phyloP scores from a whole-genome alignment of 2,113 vertebrate genomes.

The Aix galericulata region DNA sequence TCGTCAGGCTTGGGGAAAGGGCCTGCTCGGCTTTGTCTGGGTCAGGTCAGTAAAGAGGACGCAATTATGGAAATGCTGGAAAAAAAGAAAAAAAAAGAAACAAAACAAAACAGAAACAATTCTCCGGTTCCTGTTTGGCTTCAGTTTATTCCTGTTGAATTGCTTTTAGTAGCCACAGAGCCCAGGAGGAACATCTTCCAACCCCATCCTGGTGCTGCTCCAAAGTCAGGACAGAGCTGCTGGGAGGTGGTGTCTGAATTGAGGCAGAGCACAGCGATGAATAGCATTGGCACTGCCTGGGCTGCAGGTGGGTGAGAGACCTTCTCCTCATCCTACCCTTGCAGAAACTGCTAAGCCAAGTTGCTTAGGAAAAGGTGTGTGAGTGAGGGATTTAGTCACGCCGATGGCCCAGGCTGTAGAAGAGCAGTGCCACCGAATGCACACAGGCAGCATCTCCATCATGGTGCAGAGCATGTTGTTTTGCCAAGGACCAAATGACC shows the following conservation, averaged over 20 bases:
- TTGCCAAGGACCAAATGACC: background rate
- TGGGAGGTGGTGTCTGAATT: background rate
- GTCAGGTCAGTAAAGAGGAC: background rate
- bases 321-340: background rate
- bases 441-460: background rate
- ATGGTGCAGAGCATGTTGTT: accelerated
- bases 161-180: background rate
- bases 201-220: background rate
- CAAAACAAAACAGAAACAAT: background rate
- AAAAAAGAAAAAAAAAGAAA: background rate
- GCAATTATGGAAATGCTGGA: background rate
- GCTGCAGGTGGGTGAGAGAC: accelerated
- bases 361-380: background rate
- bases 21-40: background rate
- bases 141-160: background rate
- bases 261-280: background rate
- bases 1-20: background rate
- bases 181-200: background rate
- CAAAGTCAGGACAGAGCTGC: background rate
- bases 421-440: background rate
- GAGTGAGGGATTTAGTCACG: background rate
- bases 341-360: background rate
- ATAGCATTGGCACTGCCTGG: background rate
- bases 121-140: background rate
- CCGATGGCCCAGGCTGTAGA: background rate